Evolutionary conservation across 2,797 vertebrate species (phyloP), one percentile per base, ranked within the genome.

Genomic region (Rachycentron canadum): DNA sequence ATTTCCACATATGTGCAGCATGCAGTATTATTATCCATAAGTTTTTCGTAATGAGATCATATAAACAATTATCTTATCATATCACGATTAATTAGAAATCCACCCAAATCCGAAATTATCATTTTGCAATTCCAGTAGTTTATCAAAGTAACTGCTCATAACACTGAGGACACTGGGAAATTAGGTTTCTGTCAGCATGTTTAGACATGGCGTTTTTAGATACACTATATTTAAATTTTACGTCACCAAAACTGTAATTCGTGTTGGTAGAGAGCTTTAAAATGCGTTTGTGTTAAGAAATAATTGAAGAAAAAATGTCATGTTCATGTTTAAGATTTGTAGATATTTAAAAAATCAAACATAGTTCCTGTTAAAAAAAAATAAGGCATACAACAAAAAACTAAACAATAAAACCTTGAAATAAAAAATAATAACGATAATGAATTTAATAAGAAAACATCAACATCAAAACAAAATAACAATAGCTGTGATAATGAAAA

Each of bases 81-180:
- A 14, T 41, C 0, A 0, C 5, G 1, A n/a, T 32, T 5, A 55
- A 50, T n/a, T 0, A 41, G 58, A 64, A 79, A 64, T 79, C 60
- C 83, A 85, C 79, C 78, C 65, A 89, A 89, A 80, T 34, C 26
- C 0, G n/a, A 69, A 57, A 74, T 32, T 67, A 34, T 0, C 0
- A 21, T 63, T 30, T n/a, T n/a, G 2, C 2, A 2, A 60, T 30
- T 58, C 71, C 3, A 56, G 9, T 21, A 32, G n/a, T n/a, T n/a
- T n/a, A 41, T 61, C 16, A 41, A n/a, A 32, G 34, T 45, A 21
- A 21, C 17, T 14, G 7, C 13, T 36, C 25, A 21, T 12, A 55
- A 1, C n/a, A 7, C 6, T 26, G 14, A 53, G 7, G 50, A 53
- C 50, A 28, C 13, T 1, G 5, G 17, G 17, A 28, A 7, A 36